These are phyloP conservation scores for Drosophila eugracilis DNA, from an alignment of 1,140 invertebrate species.

Conservation along the genomic window DNA sequence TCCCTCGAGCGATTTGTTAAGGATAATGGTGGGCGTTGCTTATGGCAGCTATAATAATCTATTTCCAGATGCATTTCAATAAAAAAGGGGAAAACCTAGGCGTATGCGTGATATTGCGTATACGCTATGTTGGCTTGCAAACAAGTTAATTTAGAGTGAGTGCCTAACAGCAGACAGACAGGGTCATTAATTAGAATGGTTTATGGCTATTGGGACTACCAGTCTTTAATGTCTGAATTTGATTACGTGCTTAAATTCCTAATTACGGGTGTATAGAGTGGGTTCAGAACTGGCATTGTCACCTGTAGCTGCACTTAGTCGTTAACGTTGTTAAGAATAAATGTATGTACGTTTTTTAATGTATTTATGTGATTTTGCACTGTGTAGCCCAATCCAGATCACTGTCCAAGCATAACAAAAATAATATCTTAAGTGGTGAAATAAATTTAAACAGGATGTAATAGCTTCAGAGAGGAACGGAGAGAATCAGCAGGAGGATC, in stretches of 20 bases:
- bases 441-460: slow-evolving; percentile 66
- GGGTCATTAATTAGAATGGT: not conserved
- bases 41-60: slow-evolving; percentile 32
- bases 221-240: too few relatives aligned
- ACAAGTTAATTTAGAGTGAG: slow-evolving; percentile 20
- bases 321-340: too few relatives aligned
- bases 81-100: slow-evolving; percentile 6
- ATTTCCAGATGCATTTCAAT: slow-evolving; percentile 31
- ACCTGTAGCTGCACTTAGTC: slow-evolving; percentile 36
- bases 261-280: not conserved
- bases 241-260: not conserved
- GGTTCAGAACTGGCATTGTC: slow-evolving; percentile 39
- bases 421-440: slow-evolving; percentile 20
- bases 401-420: slow-evolving; percentile 10
- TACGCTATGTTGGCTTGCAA: slow-evolving; percentile 21
- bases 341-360: slow-evolving; percentile 4
- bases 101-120: slow-evolving; percentile 65
- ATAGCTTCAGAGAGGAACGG: slow-evolving; percentile 41
- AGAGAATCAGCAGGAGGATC: slow-evolving; percentile 2
- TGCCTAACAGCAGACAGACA: slow-evolving; percentile 1
- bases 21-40: slow-evolving; percentile 26
- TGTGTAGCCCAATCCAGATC: slow-evolving; percentile 21
- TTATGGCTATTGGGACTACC: not conserved
- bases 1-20: slow-evolving; percentile 33
- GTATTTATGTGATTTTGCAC: slow-evolving; percentile 32